Evolutionary conservation across 2,113 vertebrate genomes (phyloP).

Genomic region (Arizona elegans): DNA sequence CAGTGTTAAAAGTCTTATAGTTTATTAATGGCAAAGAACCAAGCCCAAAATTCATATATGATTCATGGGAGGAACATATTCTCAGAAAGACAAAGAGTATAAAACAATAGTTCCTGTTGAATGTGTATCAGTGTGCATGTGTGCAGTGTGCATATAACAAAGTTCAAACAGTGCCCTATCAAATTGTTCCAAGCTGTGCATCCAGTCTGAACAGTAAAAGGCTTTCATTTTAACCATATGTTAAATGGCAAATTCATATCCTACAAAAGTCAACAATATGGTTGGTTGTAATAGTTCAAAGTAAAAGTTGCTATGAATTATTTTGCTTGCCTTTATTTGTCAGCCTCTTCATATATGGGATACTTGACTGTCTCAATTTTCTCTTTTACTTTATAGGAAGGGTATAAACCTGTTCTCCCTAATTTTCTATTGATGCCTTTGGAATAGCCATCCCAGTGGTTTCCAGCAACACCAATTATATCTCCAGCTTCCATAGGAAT

Average conservation of each 20-base stretch:
- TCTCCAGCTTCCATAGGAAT: constrained; percentile 95
- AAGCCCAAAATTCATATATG: constrained; percentile 57
- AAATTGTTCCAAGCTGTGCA: constrained; percentile 56
- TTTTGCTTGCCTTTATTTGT: constrained; percentile 75
- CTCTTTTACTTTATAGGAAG: constrained; percentile 97
- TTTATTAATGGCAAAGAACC: constrained; percentile 69
- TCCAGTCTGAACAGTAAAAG: constrained; percentile 53
- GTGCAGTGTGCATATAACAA: constrained; percentile 63
- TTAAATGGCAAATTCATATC: constrained; percentile 59
- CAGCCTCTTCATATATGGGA: constrained; percentile 92
- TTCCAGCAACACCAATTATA: constrained; percentile 94
- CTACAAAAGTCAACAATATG: constrained; percentile 50
- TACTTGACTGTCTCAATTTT: constrained; percentile 98
- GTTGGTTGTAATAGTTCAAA: constrained; percentile 55
- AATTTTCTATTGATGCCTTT: constrained; percentile 97
- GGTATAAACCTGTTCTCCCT: constrained; percentile 94
- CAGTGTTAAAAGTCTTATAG: constrained; percentile 75
- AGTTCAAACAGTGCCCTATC: constrained; percentile 63
- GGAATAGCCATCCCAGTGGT: constrained; percentile 98
- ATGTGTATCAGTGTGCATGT: constrained; percentile 58
- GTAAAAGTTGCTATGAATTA: constrained; percentile 37
- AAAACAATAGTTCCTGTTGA: constrained; percentile 67
- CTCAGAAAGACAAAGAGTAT: constrained; percentile 66
- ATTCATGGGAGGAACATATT: constrained; percentile 64
- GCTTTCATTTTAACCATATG: constrained; percentile 54